A percentile compares a stretch with the other conserved stretches of the same genome.
These are phyloP conservation scores for Sparidentex hasta DNA, from an alignment of 2,797 vertebrate genomes.

Conservation along the genomic window DNA sequence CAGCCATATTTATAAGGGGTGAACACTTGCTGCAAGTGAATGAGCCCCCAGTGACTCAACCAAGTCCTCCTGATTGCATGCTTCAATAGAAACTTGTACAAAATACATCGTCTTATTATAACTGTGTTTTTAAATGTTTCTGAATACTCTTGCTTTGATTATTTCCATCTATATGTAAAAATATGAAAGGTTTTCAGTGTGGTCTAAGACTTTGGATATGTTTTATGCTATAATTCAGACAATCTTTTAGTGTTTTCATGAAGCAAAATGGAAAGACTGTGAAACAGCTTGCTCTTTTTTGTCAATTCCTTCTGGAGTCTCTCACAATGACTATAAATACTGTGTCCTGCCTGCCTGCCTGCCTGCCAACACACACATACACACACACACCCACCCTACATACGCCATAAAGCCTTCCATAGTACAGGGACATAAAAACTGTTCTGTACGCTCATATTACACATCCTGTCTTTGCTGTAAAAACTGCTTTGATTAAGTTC, in stretches of 20 bases:
- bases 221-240: background rate
- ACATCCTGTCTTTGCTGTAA: background rate
- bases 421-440: conserved; percentile 4
- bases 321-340: conserved; percentile 24
- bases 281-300: conserved; percentile 4
- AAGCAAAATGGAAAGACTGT: background rate
- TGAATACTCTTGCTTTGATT: too few relatives aligned
- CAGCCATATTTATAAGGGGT: too few relatives aligned
- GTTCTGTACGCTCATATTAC: background rate
- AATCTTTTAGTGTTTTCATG: background rate
- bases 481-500: background rate
- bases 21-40: too few relatives aligned
- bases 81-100: too few relatives aligned
- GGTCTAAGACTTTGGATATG: too few relatives aligned
- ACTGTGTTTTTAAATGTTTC: too few relatives aligned
- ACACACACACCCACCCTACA: too few relatives aligned
- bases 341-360: background rate
- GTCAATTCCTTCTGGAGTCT: background rate
- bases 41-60: too few relatives aligned
- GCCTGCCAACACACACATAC: background rate
- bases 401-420: background rate
- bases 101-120: too few relatives aligned
- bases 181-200: too few relatives aligned
- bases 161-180: too few relatives aligned
- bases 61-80: too few relatives aligned